Base-by-base conservation (phyloP, 2,888 invertebrate genomes). In the Sussaba pulchella region DNA sequence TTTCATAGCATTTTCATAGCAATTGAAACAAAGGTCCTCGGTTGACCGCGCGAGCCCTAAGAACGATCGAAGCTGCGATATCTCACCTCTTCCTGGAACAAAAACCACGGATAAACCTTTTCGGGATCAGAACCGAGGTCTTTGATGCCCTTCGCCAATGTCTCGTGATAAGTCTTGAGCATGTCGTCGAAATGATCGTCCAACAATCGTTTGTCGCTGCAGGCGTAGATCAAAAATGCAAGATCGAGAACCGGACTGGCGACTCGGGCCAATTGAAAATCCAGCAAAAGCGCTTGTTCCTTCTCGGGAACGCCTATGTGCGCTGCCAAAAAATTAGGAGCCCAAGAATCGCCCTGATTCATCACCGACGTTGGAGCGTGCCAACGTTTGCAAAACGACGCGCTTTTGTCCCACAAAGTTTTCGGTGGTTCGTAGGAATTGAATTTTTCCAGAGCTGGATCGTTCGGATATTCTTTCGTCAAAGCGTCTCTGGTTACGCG, bases 311-410 rank as follows among this genome's bases (percentile, higher is more conserved):
- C 50, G 14, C 50, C 61, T 2, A 76, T 63, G 70, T 93, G 92
- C 52, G 94, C 93, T 8, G 94, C 94, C 0, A 96, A 89, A 84
- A 96, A 96, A 88, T 96, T 96, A n/a, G 95, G 95, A 0, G 95
- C 94, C 96, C 96, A 96, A 45, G 94, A 94, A 88, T 96, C 96
- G 0, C 96, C 96, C 77, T 96, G 96, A 0, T 94, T 94, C 31
- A 96, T 94, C 0, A 95, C 95, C 0, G 94, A 90, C 31, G 92
- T 90, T 47, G 89, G 88, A 1, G 86, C 87, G n/a, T 93, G 91
- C 17, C 88, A 86, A 84, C 74, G 82, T 0, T 57, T 61, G 43
- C 84, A 84, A 6, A 83, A 47, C 36, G 72, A 19, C 3, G 57
- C 31, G 26, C 78, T 82, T 21, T 69, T 80, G 2, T 81, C 92